phyloP scores from a whole-genome alignment of 2,113 vertebrate species.

The Raja brachyura region DNA sequence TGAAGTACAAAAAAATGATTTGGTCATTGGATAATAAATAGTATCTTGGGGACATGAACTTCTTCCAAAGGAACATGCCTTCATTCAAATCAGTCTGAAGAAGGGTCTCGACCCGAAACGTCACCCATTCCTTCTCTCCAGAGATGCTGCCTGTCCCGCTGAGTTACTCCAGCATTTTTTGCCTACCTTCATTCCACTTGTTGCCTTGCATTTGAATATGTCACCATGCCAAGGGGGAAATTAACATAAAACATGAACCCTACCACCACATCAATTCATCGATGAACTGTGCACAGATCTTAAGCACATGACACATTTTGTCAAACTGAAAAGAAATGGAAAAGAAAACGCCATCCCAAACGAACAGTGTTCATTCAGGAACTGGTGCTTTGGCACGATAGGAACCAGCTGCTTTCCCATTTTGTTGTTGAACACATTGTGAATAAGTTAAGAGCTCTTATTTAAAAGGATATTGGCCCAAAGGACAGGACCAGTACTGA shows the following conservation, averaged over 20 bases:
- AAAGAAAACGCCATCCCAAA: neutral
- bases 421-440: neutral
- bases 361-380: neutral
- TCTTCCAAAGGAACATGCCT: neutral
- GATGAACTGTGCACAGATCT: neutral
- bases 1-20: neutral
- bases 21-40: neutral
- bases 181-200: neutral
- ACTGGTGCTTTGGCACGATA: neutral
- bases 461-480: neutral
- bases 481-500: neutral
- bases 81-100: too few species aligned
- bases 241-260: neutral
- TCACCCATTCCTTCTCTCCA: too few species aligned
- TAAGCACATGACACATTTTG: neutral
- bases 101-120: too few species aligned
- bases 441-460: neutral
- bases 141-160: too few species aligned
- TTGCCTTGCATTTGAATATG: neutral
- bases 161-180: too few species aligned
- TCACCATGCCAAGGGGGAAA: neutral
- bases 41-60: neutral
- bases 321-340: neutral
- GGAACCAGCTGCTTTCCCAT: neutral
- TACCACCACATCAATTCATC: neutral